A percentile compares a stretch with the other conserved stretches of the same genome.
phyloP scores from a whole-genome alignment of 1,140 invertebrate genomes.

The Chelonus insularis region DNA sequence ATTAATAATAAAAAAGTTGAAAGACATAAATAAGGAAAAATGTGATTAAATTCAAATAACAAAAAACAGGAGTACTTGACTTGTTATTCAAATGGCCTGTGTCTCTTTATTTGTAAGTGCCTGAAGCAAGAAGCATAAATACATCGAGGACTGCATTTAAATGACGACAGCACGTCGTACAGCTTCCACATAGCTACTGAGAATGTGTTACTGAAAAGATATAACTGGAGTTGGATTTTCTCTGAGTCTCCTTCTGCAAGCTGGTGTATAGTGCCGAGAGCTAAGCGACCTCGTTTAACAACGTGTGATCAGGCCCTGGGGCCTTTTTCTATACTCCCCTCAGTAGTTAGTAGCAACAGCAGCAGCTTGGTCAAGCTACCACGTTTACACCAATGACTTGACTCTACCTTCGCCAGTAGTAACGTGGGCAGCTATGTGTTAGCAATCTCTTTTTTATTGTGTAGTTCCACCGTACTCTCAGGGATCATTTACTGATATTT shows the following conservation, averaged over 20 bases:
- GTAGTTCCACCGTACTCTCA: neutral
- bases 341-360: neutral
- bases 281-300: constrained; percentile 50
- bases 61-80: neutral
- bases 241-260: no score
- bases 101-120: constrained; percentile 55
- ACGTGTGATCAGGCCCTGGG: constrained; percentile 37
- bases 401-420: constrained; percentile 30
- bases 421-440: neutral
- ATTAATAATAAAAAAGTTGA: no score
- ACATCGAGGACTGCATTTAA: constrained; percentile 54
- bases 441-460: constrained; percentile 9
- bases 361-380: constrained; percentile 36
- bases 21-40: no score
- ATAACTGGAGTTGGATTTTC: constrained; percentile 1
- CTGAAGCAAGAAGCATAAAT: constrained; percentile 49
- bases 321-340: constrained; percentile 12
- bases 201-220: neutral
- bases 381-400: constrained; percentile 42
- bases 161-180: constrained; percentile 35
- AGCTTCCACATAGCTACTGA: constrained; percentile 6
- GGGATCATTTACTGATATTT: neutral
- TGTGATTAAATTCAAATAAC: no score
- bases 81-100: constrained; percentile 24
- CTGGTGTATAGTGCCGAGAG: neutral